A percentile compares a stretch with the other conserved stretches of the same genome.
Evolutionary conservation across 2,888 invertebrate species (phyloP).

Genomic region (Apeira syringaria): DNA sequence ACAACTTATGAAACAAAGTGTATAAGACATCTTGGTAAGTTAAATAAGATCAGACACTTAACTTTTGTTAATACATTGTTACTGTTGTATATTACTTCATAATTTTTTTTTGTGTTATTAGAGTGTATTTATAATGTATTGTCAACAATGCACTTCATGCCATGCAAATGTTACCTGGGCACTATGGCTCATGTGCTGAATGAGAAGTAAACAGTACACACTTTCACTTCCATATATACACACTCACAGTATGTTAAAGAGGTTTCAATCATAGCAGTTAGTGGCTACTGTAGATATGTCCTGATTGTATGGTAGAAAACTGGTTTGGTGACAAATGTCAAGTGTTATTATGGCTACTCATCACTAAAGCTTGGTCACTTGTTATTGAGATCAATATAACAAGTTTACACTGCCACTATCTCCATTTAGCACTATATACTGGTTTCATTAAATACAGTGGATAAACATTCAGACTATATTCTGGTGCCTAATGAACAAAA

Average conservation of each 20-base stretch:
- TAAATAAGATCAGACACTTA: too few species aligned
- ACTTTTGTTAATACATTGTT: too few species aligned
- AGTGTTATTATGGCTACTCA: constrained; percentile 26
- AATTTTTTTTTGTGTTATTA: too few species aligned
- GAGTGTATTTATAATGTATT: too few species aligned
- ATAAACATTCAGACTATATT: background rate
- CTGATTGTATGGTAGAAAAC: constrained; percentile 13
- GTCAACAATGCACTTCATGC: constrained; percentile 12
- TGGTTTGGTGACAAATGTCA: constrained; percentile 19
- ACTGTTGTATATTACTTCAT: too few species aligned
- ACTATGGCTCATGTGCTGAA: constrained; percentile 11
- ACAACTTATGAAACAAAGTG: too few species aligned
- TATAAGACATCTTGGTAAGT: too few species aligned
- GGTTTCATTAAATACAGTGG: constrained; percentile 5
- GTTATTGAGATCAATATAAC: constrained; percentile 25
- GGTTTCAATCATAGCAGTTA: background rate
- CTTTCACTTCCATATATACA: constrained; percentile 41
- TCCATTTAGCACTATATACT: constrained; percentile 24
- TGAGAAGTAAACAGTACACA: constrained; percentile 36
- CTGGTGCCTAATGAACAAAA: constrained; percentile 3
- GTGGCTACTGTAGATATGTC: constrained; percentile 3
- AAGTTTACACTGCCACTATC: constrained; percentile 41
- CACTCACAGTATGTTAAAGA: constrained; percentile 1
- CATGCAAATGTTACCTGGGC: constrained; percentile 11
- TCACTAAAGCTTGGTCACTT: constrained; percentile 18